A percentile compares a stretch with the other conserved stretches of the same genome.
phyloP scores from a whole-genome alignment of 1,140 invertebrate species.

The Drosophila guanche region DNA sequence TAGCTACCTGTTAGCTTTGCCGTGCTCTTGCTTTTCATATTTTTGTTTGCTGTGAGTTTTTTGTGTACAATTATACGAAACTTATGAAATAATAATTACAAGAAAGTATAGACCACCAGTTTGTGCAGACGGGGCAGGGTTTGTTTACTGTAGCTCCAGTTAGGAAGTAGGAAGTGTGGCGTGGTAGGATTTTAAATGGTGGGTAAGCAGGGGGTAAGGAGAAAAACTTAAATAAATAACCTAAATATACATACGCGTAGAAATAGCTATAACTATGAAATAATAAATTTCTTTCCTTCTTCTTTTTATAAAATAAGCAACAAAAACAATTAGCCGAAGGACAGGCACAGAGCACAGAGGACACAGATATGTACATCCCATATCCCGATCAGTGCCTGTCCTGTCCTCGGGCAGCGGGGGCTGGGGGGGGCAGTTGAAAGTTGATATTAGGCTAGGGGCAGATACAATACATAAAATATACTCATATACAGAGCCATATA shows the following conservation, averaged over 20 bases:
- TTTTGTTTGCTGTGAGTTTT: slow-evolving; percentile 31
- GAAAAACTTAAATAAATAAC: slow-evolving; percentile 78
- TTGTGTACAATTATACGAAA: slow-evolving; percentile 58
- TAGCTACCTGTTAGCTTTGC: too few relatives aligned
- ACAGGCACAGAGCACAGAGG: slow-evolving; percentile 7
- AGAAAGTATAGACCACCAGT: slow-evolving; percentile 59
- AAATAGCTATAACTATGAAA: slow-evolving; percentile 70
- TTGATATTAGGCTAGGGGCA: slow-evolving; percentile 65
- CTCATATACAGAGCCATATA: slow-evolving; percentile 30
- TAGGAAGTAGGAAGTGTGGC: slow-evolving; percentile 61
- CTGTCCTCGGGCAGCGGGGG: slow-evolving; percentile 15
- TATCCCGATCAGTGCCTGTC: slow-evolving; percentile 7
- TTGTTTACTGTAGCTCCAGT: slow-evolving; percentile 38
- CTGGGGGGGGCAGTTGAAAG: slow-evolving; percentile 43
- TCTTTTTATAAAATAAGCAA: slow-evolving; percentile 79
- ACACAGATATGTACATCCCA: slow-evolving; percentile 1
- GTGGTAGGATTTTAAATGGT: slow-evolving; percentile 17
- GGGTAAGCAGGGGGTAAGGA: slow-evolving; percentile 26
- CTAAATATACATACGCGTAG: slow-evolving; percentile 53
- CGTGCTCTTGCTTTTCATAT: slow-evolving; percentile 10
- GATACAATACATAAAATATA: slow-evolving; percentile 22
- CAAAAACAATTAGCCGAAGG: slow-evolving; percentile 73
- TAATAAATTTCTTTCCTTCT: slow-evolving; percentile 60
- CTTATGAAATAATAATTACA: slow-evolving; percentile 76
- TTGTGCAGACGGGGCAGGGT: slow-evolving; percentile 12